phyloP scores from a whole-genome alignment of 2,113 vertebrate genomes.

The Mus musculus region DNA sequence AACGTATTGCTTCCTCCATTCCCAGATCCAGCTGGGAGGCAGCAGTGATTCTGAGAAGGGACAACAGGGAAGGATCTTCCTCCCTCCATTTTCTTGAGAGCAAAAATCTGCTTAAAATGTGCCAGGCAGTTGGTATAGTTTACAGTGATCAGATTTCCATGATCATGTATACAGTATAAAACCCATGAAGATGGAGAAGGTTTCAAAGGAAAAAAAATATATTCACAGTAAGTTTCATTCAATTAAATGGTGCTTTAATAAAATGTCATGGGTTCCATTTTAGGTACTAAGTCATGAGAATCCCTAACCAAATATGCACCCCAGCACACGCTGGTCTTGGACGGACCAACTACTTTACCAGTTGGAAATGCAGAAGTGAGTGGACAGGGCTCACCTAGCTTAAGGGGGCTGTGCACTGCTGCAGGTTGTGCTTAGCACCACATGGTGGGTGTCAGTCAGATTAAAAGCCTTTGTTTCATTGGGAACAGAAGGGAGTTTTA shows the following conservation, averaged over 20 bases:
- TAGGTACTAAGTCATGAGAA: constrained; percentile 71
- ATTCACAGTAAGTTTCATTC: constrained; percentile 76
- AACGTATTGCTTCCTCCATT: constrained; percentile 77
- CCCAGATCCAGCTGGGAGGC: constrained; percentile 78
- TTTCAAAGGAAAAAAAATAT: constrained; percentile 76
- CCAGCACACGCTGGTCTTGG: constrained; percentile 25
- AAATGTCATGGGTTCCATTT: constrained; percentile 61
- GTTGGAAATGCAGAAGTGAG: constrained; percentile 72
- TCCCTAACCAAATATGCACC: constrained; percentile 65
- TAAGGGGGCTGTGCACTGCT: not conserved
- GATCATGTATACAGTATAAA: constrained; percentile 52
- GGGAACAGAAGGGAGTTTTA: constrained; percentile 58
- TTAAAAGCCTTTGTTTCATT: constrained; percentile 48
- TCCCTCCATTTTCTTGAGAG: constrained; percentile 71
- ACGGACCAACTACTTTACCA: constrained; percentile 53
- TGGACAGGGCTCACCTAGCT: constrained; percentile 64
- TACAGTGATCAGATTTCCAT: constrained; percentile 63
- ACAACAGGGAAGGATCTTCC: constrained; percentile 78
- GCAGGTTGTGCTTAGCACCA: constrained; percentile 66
- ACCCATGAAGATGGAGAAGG: constrained; percentile 70
- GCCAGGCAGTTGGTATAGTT: constrained; percentile 84
- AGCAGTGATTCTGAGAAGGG: constrained; percentile 69
- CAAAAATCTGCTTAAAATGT: constrained; percentile 81
- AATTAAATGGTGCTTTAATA: constrained; percentile 66
- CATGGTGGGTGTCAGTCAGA: too few species aligned